A percentile compares a stretch with the other conserved stretches of the same genome.
phyloP scores from a whole-genome alignment of 2,113 vertebrate genomes.

The Limnothrissa miodon region DNA sequence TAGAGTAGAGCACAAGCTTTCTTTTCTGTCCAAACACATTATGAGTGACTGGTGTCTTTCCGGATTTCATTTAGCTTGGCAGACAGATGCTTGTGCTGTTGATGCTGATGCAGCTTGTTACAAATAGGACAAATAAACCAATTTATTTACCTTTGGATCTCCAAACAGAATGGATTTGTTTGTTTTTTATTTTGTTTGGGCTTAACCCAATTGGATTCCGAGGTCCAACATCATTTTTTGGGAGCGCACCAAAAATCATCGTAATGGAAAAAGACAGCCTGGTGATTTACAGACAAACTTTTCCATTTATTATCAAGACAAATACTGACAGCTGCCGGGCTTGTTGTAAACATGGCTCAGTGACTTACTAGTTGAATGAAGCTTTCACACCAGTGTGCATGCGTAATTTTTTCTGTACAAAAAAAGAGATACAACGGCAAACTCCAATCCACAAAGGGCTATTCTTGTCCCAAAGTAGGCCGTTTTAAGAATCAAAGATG shows the following conservation, averaged over 20 bases:
- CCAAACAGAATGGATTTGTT: not conserved
- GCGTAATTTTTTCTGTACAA: not conserved
- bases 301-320: not conserved
- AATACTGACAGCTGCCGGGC: not conserved
- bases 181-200: not conserved
- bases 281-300: not conserved
- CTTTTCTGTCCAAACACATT: not conserved
- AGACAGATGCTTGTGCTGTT: not conserved
- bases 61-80: not conserved
- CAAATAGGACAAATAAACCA: not conserved
- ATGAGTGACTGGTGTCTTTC: not conserved
- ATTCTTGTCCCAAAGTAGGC: not conserved
- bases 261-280: not conserved
- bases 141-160: slow-evolving; percentile 6
- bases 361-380: not conserved
- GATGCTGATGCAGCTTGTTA: not conserved
- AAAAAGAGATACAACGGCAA: not conserved
- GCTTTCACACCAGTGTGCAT: not conserved
- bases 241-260: not conserved
- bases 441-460: not conserved
- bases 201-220: not conserved
- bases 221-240: not conserved
- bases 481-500: not conserved
- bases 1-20: not conserved
- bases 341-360: not conserved